Conservation (phyloP, 1,140 invertebrate species). For the Drosophila tropicalis region DNA sequence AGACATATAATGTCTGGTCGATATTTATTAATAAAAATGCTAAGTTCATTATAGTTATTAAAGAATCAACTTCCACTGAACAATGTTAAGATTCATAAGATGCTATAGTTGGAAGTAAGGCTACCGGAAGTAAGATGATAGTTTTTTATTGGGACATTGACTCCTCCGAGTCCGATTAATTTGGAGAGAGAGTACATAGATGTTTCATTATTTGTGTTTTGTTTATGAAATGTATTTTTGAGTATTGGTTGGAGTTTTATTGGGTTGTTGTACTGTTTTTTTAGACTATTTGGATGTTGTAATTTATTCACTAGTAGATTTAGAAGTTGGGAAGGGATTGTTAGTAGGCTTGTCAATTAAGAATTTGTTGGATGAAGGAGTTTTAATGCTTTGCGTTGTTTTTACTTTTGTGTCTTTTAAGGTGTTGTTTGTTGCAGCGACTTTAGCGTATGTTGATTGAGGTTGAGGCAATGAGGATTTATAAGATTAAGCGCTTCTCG, state of each 20-base stretch:
- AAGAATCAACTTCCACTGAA: neutral
- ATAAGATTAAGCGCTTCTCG: too few relatives aligned
- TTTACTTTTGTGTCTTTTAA: neutral
- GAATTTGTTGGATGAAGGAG: too few relatives aligned
- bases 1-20: constrained; percentile 15
- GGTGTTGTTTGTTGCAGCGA: constrained; percentile 3
- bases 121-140: neutral
- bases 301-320: neutral
- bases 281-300: neutral
- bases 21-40: neutral
- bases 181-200: neutral
- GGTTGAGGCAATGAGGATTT: neutral
- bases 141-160: neutral
- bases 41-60: constrained; percentile 1
- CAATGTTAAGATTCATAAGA: neutral
- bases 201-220: neutral
- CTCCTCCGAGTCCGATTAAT: neutral
- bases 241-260: neutral
- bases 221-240: neutral
- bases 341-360: neutral
- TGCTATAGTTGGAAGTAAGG: neutral
- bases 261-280: neutral
- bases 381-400: constrained; percentile 10
- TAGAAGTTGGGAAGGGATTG: neutral
- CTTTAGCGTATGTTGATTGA: neutral